Evolutionary conservation across 2,797 vertebrate species (phyloP).

Genomic region (Meda fulgida): DNA sequence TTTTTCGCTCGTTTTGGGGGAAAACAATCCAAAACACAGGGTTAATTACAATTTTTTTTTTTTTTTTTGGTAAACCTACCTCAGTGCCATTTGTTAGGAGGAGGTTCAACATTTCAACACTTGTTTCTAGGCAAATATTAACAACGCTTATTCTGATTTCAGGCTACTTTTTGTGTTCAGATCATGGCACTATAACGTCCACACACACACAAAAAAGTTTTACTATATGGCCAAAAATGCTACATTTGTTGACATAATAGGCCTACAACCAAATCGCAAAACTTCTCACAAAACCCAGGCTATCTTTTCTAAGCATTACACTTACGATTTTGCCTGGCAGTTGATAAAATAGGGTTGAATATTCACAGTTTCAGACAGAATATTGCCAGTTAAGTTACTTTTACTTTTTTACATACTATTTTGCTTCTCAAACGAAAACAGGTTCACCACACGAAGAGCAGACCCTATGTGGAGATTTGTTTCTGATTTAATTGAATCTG

Average conservation of each 20-base stretch:
- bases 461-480: not conserved
- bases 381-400: not conserved
- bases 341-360: not conserved
- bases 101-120: not conserved
- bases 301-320: not conserved
- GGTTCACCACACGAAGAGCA: not conserved
- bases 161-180: not conserved
- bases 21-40: conserved; percentile 4
- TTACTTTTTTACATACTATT: too few relatives aligned
- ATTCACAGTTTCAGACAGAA: not conserved
- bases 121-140: not conserved
- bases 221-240: not conserved
- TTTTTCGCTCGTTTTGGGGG: not conserved
- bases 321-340: not conserved
- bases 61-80: not conserved
- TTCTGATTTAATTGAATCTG: not conserved
- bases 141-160: conserved; percentile 8
- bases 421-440: not conserved
- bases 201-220: not conserved
- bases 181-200: not conserved
- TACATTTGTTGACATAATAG: not conserved
- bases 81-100: not conserved
- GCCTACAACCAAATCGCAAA: not conserved
- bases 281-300: too few relatives aligned
- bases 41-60: conserved; percentile 4